Percentiles rank a stretch among this genome's conserved stretches.
phyloP scores from a whole-genome alignment of 2,888 invertebrate genomes.

The Agriopis marginaria region DNA sequence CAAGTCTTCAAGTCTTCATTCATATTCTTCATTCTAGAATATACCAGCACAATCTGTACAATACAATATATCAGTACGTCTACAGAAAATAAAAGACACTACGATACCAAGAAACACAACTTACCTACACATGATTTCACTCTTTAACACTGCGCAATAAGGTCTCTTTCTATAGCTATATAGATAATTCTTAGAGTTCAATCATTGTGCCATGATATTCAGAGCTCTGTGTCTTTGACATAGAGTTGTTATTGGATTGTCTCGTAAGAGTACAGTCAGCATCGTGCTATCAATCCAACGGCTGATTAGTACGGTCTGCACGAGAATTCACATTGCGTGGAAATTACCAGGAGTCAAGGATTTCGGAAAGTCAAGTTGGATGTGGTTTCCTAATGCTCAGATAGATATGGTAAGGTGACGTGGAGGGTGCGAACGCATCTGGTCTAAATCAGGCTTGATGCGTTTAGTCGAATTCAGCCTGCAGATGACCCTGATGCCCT shows the following conservation, averaged over 20 bases:
- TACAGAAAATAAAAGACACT: constrained; percentile 5
- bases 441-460: too few species aligned
- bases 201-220: background rate
- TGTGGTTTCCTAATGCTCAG: constrained; percentile 20
- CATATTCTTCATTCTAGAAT: too few species aligned
- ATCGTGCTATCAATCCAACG: constrained; percentile 41
- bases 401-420: too few species aligned
- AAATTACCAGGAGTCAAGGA: constrained; percentile 43
- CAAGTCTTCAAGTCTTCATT: too few species aligned
- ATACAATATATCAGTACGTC: background rate
- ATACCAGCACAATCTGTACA: too few species aligned
- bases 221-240: background rate
- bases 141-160: background rate
- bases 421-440: too few species aligned
- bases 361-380: constrained; percentile 25
- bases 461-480: too few species aligned
- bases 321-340: constrained; percentile 49
- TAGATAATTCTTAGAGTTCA: background rate
- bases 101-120: background rate
- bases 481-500: too few species aligned
- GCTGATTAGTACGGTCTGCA: constrained; percentile 54
- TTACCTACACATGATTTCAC: background rate
- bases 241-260: constrained; percentile 22
- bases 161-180: background rate
- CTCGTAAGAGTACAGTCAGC: constrained; percentile 33